These are phyloP conservation scores for Cataglyphis livida DNA, from an alignment of 2,888 invertebrate genomes.

Conservation along the genomic window DNA sequence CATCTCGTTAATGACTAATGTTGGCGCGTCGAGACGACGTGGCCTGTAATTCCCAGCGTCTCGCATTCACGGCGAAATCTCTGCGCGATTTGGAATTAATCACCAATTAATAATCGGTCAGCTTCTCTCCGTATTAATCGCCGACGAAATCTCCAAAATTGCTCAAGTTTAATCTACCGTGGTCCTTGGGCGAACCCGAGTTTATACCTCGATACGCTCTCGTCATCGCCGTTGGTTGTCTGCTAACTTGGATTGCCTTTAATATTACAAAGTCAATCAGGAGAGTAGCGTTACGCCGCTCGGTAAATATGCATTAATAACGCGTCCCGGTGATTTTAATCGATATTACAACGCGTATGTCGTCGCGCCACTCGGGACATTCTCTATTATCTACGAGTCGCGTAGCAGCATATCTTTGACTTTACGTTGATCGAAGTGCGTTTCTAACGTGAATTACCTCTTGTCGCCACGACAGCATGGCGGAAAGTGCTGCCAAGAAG, in stretches of 20 bases:
- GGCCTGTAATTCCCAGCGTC: conserved; percentile 33
- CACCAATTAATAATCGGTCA: conserved; percentile 65
- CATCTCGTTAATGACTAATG: conserved; percentile 45
- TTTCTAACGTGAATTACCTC: background rate
- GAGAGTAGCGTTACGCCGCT: conserved; percentile 41
- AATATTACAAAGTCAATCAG: conserved; percentile 83
- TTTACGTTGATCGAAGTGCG: background rate
- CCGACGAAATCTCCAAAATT: conserved; percentile 61
- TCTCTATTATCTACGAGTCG: background rate
- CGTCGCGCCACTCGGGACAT: background rate
- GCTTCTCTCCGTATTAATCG: conserved; percentile 9
- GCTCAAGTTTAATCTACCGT: conserved; percentile 57
- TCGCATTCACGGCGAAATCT: conserved; percentile 19
- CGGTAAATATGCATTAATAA: conserved; percentile 56
- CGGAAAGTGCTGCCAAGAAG: conserved; percentile 44
- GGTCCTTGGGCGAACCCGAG: conserved; percentile 66
- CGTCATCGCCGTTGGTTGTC: conserved; percentile 60
- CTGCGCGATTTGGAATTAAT: conserved; percentile 48
- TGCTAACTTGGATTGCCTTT: conserved; percentile 82
- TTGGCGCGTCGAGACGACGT: conserved; percentile 10
- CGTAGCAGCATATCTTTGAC: background rate
- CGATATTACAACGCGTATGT: conserved; percentile 42
- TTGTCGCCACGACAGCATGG: background rate
- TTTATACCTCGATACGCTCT: conserved; percentile 66
- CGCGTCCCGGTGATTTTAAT: conserved; percentile 40